phyloP scores from a whole-genome alignment of 1,140 invertebrate species.

The Eueides isabella region DNA sequence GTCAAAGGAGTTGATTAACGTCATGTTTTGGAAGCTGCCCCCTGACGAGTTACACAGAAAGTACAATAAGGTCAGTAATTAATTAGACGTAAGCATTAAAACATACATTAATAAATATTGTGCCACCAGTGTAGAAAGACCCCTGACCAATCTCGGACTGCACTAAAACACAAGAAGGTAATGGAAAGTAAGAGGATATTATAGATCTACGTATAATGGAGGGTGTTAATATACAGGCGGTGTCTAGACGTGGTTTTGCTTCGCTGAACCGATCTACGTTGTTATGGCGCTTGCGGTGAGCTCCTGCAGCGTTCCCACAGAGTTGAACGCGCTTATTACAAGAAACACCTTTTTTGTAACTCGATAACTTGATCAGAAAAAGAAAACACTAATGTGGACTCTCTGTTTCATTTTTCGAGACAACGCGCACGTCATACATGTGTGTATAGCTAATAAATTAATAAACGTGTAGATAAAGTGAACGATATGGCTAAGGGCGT shows the following conservation, averaged over 20 bases:
- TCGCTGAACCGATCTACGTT: slow-evolving; percentile 57
- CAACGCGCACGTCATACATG: slow-evolving; percentile 14
- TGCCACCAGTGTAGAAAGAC: slow-evolving; percentile 44
- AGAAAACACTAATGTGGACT: slow-evolving; percentile 38
- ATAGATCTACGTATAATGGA: slow-evolving; percentile 50
- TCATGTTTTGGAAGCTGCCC: slow-evolving; percentile 49
- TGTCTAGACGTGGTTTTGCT: slow-evolving; percentile 77
- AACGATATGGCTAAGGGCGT: slow-evolving; percentile 54
- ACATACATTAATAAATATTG: slow-evolving; percentile 52
- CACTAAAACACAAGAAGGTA: slow-evolving; percentile 47
- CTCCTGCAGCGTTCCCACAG: slow-evolving; percentile 72
- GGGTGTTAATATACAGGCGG: slow-evolving; percentile 59
- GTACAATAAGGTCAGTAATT: slow-evolving; percentile 44
- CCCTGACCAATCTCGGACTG: slow-evolving; percentile 29
- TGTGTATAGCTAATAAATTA: slow-evolving; percentile 37
- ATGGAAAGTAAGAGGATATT: slow-evolving; percentile 57
- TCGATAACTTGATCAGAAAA: slow-evolving; percentile 51
- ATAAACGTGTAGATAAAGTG: slow-evolving; percentile 45
- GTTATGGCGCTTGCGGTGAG: slow-evolving; percentile 62
- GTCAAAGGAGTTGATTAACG: slow-evolving; percentile 46
- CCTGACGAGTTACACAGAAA: slow-evolving; percentile 53
- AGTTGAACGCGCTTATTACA: slow-evolving; percentile 57
- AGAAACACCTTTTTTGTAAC: slow-evolving; percentile 54
- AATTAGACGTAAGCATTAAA: slow-evolving; percentile 43
- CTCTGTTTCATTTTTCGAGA: slow-evolving; percentile 31